Base-by-base conservation (phyloP, 1,140 invertebrate genomes). In the Kradibia gibbosae region DNA sequence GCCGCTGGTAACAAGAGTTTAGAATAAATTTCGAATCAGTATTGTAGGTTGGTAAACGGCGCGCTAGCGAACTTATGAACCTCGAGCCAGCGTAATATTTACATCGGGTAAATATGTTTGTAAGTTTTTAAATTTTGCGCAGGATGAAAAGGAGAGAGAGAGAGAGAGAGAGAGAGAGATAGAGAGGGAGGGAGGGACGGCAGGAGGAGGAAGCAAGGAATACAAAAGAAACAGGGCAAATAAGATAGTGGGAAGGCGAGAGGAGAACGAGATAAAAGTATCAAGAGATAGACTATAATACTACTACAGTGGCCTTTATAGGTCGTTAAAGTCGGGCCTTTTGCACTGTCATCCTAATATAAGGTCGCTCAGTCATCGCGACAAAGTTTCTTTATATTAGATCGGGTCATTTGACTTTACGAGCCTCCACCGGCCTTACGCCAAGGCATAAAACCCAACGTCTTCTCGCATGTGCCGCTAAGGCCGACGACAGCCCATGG, bases 351-450 rank as follows among this genome's bases (percentile, higher is more conserved):
- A 42, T 39, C 50, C 77, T 71, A 79, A 79, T 79, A 48, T 71
- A 25, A 57, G 28, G 45, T 57, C 77, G 77, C 42, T 79, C 50
- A 57, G 65, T 79, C 67, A 79, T 79, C 77, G 65, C 55, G 77
- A 71, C 67, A 57, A 79, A 79, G 65, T 71, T 78, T 50, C 39
- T 78, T 67, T 67, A 67, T 62, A 76, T 76, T 78, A 67, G 76
- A 48, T 70, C 42, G 70, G 62, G 76, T 78, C 62, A 78, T 79
- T 79, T 53, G 48, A 42, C 31, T 79, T 79, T 79, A 79, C 50
- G 77, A 79, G 11, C 31, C 65, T 79, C 76, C n/a, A 31, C 76
- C 53, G 20, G 10, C n/a, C 76, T 70, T 57, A 42, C 62, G 20
- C 62, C 62, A 8, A n/a, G 28, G 62, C 62, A 48, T 78, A 70